Conservation (phyloP, 2,888 invertebrate species). For the Ecdyonurus torrentis region DNA sequence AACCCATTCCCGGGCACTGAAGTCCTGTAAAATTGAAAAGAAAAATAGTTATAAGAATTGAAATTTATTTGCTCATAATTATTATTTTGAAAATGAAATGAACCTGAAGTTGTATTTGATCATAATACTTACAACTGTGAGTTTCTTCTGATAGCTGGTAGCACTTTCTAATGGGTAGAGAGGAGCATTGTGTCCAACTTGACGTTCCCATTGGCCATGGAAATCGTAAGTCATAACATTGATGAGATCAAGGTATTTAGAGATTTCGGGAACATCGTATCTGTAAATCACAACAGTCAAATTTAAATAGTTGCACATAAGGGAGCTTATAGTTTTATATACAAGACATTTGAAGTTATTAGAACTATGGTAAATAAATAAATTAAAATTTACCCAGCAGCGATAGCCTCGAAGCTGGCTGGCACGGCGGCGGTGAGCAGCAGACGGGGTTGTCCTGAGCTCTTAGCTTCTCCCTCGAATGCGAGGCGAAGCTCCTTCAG, state of each 20-base stretch:
- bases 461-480: slow-evolving; percentile 83
- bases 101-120: neutral
- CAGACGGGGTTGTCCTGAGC: slow-evolving; percentile 61
- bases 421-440: slow-evolving; percentile 79
- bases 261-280: slow-evolving; percentile 84
- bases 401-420: slow-evolving; percentile 83
- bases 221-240: slow-evolving; percentile 94
- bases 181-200: slow-evolving; percentile 85
- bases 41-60: slow-evolving; percentile 1
- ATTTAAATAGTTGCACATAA: too few species aligned
- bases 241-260: slow-evolving; percentile 84
- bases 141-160: slow-evolving; percentile 79
- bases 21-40: slow-evolving; percentile 41
- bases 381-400: slow-evolving; percentile 54
- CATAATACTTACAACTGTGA: slow-evolving; percentile 59
- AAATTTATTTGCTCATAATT: neutral
- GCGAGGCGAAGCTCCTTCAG: slow-evolving; percentile 76
- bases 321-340: too few species aligned
- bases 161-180: slow-evolving; percentile 77
- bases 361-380: too few species aligned
- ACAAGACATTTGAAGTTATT: too few species aligned
- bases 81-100: neutral
- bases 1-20: slow-evolving; percentile 82
- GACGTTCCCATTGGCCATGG: slow-evolving; percentile 88
- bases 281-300: slow-evolving; percentile 18